Evolutionary conservation across 2,888 invertebrate species (phyloP).

Genomic region (Sphaerophoria taeniata): DNA sequence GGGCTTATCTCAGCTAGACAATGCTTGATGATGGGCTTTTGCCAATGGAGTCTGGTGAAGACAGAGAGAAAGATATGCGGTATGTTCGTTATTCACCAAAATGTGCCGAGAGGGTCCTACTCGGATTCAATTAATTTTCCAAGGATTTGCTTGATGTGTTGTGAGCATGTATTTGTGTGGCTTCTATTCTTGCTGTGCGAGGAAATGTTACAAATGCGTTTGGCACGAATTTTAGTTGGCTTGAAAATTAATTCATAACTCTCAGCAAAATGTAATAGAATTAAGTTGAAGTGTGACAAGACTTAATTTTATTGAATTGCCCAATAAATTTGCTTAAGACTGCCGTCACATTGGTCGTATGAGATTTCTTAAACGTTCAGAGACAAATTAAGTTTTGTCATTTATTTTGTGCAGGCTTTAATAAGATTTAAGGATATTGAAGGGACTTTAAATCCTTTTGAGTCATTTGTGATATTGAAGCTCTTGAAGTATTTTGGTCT

Average conservation of each 20-base stretch:
- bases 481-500: too few species aligned
- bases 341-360: not conserved
- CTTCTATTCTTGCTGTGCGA: constrained; percentile 3
- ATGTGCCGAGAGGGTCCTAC: constrained; percentile 16
- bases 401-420: not conserved
- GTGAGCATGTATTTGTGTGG: not conserved
- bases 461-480: too few species aligned
- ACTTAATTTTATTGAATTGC: constrained; percentile 61
- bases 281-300: constrained; percentile 64
- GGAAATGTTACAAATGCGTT: constrained; percentile 45
- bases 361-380: not conserved
- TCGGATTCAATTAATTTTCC: constrained; percentile 67
- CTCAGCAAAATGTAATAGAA: constrained; percentile 38
- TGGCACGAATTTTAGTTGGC: not conserved
- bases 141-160: constrained; percentile 29
- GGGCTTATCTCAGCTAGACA: constrained; percentile 4
- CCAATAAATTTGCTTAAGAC: constrained; percentile 16
- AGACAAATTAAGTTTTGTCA: not conserved
- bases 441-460: too few species aligned
- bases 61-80: constrained; percentile 37
- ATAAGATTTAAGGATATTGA: too few species aligned
- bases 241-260: constrained; percentile 40
- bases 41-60: not conserved
- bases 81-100: constrained; percentile 8
- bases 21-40: not conserved